Percentiles rank a stretch among this genome's conserved stretches.
phyloP scores from a whole-genome alignment of 2,888 invertebrate species.

The Dicyrtoma fusca region DNA sequence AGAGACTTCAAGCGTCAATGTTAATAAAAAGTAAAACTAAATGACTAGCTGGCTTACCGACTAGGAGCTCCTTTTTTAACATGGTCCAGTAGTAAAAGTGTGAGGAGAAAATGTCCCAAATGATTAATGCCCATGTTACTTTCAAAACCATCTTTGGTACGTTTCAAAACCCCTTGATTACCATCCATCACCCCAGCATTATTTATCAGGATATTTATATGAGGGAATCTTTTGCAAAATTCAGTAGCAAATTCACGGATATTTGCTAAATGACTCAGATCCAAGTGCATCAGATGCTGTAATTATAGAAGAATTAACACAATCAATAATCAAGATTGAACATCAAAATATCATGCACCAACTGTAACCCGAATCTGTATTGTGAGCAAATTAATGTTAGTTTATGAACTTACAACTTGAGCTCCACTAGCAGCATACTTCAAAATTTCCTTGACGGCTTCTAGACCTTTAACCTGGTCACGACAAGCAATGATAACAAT shows the following conservation, averaged over 20 bases:
- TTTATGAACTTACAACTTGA: slow-evolving; percentile 20
- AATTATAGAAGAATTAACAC: no score
- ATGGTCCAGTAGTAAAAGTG: slow-evolving; percentile 72
- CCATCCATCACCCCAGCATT: slow-evolving; percentile 74
- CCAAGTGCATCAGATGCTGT: slow-evolving; percentile 69
- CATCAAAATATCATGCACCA: no score
- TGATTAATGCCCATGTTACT: slow-evolving; percentile 82
- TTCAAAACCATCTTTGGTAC: slow-evolving; percentile 75
- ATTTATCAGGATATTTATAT: slow-evolving; percentile 76
- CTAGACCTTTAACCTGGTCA: slow-evolving; percentile 24
- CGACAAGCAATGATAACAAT: slow-evolving; percentile 47
- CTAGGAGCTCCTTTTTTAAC: slow-evolving; percentile 70
- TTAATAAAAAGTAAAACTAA: background rate
- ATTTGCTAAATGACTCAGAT: slow-evolving; percentile 74
- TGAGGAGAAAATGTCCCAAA: slow-evolving; percentile 83
- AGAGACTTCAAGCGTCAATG: no score
- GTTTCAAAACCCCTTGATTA: slow-evolving; percentile 59
- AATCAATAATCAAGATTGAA: no score
- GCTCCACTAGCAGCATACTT: background rate
- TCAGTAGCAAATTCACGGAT: slow-evolving; percentile 72
- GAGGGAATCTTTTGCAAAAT: slow-evolving; percentile 68
- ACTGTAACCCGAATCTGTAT: no score
- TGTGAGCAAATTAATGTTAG: background rate
- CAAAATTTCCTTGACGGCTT: slow-evolving; percentile 29
- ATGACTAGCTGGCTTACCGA: slow-evolving; percentile 62